Conservation (phyloP, 2,113 vertebrate species). For the Brienomyrus longianalis region DNA sequence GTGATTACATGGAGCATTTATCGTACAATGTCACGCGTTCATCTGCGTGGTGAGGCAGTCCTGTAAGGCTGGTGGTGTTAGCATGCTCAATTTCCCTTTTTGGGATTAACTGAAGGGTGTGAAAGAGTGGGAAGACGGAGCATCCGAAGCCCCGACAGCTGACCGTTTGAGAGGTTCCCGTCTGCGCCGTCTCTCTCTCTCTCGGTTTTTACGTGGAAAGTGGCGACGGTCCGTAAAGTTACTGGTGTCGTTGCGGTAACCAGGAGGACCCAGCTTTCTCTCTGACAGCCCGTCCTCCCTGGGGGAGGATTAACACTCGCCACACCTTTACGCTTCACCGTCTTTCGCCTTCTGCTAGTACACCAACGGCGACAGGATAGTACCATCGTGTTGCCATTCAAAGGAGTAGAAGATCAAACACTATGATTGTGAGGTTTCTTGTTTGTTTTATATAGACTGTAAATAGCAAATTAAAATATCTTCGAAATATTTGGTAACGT, state of each 20-base stretch:
- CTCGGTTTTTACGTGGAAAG: background rate
- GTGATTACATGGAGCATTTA: background rate
- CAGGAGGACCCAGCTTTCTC: background rate
- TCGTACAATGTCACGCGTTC: background rate
- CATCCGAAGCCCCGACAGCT: background rate
- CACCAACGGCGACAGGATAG: background rate
- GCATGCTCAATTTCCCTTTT: background rate
- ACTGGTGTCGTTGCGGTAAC: background rate
- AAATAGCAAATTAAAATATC: background rate
- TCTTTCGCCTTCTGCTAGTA: background rate
- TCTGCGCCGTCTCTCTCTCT: background rate
- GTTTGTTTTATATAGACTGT: background rate
- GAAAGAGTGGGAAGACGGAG: background rate
- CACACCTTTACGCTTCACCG: background rate
- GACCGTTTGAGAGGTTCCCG: background rate
- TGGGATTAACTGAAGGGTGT: background rate
- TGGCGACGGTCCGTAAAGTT: background rate
- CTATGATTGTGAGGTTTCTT: background rate
- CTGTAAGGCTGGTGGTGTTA: background rate
- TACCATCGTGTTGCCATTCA: background rate
- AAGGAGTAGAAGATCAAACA: background rate
- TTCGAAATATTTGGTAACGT: background rate
- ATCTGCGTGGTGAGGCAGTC: background rate
- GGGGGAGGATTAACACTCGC: slow-evolving; percentile 1
- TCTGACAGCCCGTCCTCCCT: background rate